Conservation (phyloP, 2,113 vertebrate species). For the Tylochromis polylepis region DNA sequence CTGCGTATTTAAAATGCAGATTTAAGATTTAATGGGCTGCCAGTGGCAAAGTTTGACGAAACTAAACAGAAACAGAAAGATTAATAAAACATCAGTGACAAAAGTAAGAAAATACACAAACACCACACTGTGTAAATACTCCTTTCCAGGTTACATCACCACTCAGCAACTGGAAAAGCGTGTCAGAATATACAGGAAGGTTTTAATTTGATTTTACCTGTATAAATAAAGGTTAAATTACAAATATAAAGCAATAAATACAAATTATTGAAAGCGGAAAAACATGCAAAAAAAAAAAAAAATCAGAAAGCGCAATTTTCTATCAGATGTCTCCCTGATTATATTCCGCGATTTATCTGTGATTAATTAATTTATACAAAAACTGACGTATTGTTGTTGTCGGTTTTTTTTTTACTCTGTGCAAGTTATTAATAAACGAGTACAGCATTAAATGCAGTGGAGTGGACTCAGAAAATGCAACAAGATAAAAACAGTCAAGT, state of each 20-base stretch:
- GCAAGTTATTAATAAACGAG: background rate
- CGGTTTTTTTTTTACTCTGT: background rate
- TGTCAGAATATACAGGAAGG: background rate
- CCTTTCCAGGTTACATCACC: background rate
- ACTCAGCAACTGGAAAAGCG: background rate
- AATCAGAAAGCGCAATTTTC: accelerated
- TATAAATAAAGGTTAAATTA: background rate
- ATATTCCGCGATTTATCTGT: background rate
- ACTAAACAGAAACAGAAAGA: background rate
- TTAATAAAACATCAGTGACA: background rate
- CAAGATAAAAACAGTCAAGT: background rate
- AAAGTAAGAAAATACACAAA: background rate
- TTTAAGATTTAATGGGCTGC: background rate
- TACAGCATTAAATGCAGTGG: accelerated
- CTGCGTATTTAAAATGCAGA: background rate
- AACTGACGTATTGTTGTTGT: accelerated
- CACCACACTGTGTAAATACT: background rate
- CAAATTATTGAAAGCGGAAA: background rate
- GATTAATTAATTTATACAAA: background rate
- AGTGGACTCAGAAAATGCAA: background rate
- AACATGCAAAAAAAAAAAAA: background rate
- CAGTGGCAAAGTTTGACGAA: background rate
- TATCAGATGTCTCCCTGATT: background rate
- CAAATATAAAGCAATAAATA: background rate
- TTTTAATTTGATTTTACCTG: background rate